Percentiles rank a stretch among this genome's conserved stretches.
phyloP scores from a whole-genome alignment of 2,113 vertebrate species.

The Panthera uncia region DNA sequence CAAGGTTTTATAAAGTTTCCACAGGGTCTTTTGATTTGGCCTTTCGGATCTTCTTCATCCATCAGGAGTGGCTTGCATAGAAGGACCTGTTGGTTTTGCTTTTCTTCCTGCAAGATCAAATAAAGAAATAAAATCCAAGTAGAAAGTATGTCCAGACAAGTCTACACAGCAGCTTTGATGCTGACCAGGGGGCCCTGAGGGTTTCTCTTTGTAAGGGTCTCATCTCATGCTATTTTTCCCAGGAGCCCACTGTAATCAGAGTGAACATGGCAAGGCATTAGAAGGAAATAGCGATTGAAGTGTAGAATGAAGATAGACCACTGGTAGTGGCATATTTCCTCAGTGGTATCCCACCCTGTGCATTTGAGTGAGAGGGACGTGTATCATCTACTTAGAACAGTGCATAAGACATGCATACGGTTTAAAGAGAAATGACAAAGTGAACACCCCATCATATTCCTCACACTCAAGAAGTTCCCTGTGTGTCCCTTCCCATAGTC shows the following conservation, averaged over 20 bases:
- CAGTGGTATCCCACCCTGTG: fast-evolving
- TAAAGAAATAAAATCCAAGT: not conserved
- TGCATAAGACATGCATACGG: fast-evolving
- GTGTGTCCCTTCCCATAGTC: not conserved
- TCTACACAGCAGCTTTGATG: not conserved
- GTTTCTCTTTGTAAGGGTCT: not conserved
- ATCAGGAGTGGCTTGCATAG: not conserved
- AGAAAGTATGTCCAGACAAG: not conserved
- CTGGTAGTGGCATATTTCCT: not conserved
- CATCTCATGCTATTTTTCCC: not conserved
- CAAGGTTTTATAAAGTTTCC: not conserved
- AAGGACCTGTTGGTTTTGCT: not conserved
- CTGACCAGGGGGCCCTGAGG: not conserved
- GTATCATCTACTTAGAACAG: not conserved
- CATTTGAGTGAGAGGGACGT: not conserved
- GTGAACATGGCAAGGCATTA: not conserved
- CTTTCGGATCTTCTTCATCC: not conserved
- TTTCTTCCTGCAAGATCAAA: not conserved
- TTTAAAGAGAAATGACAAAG: not conserved
- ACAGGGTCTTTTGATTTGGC: not conserved
- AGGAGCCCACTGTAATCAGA: not conserved
- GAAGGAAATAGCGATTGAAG: not conserved
- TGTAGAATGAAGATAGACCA: not conserved
- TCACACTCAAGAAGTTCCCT: not conserved
- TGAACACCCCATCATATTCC: not conserved